These are phyloP conservation scores for Lytechinus pictus DNA, from an alignment of 35 echinoderm and acorn worm genomes.

Conservation along the genomic window DNA sequence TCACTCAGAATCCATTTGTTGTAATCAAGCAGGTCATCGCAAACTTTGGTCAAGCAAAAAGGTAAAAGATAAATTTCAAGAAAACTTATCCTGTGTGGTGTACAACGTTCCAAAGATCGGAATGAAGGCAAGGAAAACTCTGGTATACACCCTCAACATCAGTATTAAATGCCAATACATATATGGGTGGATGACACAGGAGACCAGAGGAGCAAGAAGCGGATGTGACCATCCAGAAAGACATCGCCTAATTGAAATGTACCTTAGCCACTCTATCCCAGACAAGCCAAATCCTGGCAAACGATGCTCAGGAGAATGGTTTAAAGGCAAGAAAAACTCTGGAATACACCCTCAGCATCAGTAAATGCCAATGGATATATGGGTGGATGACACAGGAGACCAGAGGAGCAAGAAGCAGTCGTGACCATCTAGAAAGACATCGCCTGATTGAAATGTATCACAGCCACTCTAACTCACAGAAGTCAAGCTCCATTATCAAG, in stretches of 20 bases:
- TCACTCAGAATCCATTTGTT: conserved; percentile 58
- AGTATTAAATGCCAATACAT: no score
- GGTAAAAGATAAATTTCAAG: not conserved
- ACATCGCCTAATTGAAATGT: no score
- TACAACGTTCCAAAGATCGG: no score
- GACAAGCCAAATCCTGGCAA: no score
- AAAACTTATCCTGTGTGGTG: not conserved
- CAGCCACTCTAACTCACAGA: not conserved
- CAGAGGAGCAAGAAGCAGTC: not conserved
- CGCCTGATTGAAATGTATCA: not conserved
- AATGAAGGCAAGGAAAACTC: no score
- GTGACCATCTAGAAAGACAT: not conserved
- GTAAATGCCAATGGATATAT: not conserved
- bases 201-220: no score
- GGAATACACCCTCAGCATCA: not conserved
- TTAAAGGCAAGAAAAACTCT: not conserved
- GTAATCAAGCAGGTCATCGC: not conserved
- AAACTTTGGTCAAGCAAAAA: not conserved
- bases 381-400: not conserved
- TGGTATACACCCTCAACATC: no score
- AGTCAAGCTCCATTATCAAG: not conserved
- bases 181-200: no score
- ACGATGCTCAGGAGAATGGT: not conserved
- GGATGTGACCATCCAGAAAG: no score
- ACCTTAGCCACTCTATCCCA: no score